Base-by-base conservation (phyloP, 2,888 invertebrate genomes). In the Congeria kusceri region DNA sequence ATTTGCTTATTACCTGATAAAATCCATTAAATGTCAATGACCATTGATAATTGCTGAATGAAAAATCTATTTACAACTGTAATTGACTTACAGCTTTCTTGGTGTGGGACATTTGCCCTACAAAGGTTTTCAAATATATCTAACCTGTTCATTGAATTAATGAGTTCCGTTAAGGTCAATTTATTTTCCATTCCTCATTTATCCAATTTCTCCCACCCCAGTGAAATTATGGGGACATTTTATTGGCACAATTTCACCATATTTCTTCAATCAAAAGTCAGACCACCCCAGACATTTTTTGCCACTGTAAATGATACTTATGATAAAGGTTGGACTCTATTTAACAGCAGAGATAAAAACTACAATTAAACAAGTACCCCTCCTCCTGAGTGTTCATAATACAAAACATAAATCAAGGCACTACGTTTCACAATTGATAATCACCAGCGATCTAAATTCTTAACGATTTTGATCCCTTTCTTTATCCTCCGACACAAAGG, bases 341-440 rank as follows among this genome's bases (percentile, higher is more conserved):
- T 66, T 44, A 46, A 32, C 23, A 73, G 63, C 25, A 23, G 39
- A 69, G 78, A 78, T 78, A 78, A 78, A 64, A 59, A 59, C 46
- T 64, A 73, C 73, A 78, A 69, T 73, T 66, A 77, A 78, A 73
- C 65, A 65, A 61, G 56, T 73, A 69, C 73, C 66, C 73, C 78
- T 73, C 78, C 78, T 53, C 39, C 47, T 29, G 47, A 49, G 63
- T 56, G 61, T 56, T 78, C 66, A 65, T 71, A 44, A 29, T 57
- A n/a, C 44, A 61, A 39, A 63, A 73, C 46, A 59, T 69, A 73
- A 78, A 77, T 77, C 67, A 63, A 44, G 18, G 47, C 29, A 28
- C 63, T 47, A 63, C 23, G 56, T 44, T 53, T 27, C 23, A 70
- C 70, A 70, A 70, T 63, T 62, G 70, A 39, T 62, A 70, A 63